Conservation (phyloP, 1,140 invertebrate genomes). For the Brachionus koreanus region DNA sequence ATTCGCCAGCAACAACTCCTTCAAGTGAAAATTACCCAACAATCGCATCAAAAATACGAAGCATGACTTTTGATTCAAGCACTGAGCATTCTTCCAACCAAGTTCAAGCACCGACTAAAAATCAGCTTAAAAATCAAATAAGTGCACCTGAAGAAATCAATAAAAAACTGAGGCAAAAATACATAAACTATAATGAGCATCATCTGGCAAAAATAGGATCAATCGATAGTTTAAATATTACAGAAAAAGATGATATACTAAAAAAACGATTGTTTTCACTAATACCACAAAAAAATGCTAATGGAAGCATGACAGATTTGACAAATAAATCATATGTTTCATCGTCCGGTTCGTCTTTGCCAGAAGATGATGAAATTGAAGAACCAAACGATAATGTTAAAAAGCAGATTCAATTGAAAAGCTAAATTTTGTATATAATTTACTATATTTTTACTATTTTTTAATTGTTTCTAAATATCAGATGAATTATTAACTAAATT, state of each 20-base stretch:
- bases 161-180: background rate
- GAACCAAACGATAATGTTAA: background rate
- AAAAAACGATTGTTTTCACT: slow-evolving; percentile 3
- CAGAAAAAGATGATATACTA: background rate
- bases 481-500: background rate
- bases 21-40: background rate
- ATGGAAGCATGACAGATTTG: background rate
- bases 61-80: background rate
- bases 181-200: background rate
- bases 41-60: background rate
- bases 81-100: background rate
- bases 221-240: background rate
- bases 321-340: background rate
- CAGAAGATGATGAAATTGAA: slow-evolving; percentile 27
- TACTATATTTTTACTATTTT: background rate
- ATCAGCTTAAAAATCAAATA: background rate
- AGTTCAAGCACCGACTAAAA: background rate
- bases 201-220: slow-evolving; percentile 3
- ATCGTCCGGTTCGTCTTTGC: slow-evolving; percentile 16
- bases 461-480: background rate
- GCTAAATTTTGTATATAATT: background rate
- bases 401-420: background rate
- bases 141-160: background rate
- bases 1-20: background rate
- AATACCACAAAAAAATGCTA: background rate